phyloP scores from a whole-genome alignment of 2,113 vertebrate species.

The Tympanuchus pallidicinctus region DNA sequence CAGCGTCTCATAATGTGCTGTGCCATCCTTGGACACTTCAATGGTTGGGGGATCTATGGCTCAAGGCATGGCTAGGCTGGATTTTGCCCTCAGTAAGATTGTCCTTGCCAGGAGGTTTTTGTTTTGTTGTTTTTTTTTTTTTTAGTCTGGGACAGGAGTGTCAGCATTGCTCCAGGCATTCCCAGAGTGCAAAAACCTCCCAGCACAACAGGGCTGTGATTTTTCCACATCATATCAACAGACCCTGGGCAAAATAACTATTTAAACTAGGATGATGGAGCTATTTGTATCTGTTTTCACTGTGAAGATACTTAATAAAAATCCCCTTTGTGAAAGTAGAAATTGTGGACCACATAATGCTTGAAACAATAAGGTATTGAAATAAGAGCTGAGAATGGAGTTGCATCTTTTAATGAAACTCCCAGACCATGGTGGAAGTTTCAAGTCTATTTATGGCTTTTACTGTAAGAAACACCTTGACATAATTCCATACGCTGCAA shows the following conservation, averaged over 20 bases:
- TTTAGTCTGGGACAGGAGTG: background rate
- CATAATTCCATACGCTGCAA: background rate
- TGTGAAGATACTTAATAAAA: conserved; percentile 21
- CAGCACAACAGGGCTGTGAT: background rate
- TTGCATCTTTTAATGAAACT: background rate
- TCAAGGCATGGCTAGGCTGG: accelerated
- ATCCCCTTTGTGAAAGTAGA: background rate
- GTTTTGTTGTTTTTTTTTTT: background rate
- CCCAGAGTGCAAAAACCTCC: background rate
- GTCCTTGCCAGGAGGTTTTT: background rate
- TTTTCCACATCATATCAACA: conserved; percentile 2
- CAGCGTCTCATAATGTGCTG: background rate
- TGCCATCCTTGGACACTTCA: background rate
- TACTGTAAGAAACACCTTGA: background rate
- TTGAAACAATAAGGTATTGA: background rate
- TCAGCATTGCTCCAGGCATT: background rate
- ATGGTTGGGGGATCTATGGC: background rate
- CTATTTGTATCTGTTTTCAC: conserved; percentile 37
- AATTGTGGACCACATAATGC: background rate
- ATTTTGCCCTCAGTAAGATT: background rate
- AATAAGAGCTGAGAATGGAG: background rate
- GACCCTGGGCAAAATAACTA: conserved; percentile 18
- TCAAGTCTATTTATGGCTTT: background rate
- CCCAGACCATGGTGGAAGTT: background rate
- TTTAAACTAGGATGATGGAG: conserved; percentile 45